Conservation (phyloP, 2,113 vertebrate genomes). For the Lipotes vexillifer region DNA sequence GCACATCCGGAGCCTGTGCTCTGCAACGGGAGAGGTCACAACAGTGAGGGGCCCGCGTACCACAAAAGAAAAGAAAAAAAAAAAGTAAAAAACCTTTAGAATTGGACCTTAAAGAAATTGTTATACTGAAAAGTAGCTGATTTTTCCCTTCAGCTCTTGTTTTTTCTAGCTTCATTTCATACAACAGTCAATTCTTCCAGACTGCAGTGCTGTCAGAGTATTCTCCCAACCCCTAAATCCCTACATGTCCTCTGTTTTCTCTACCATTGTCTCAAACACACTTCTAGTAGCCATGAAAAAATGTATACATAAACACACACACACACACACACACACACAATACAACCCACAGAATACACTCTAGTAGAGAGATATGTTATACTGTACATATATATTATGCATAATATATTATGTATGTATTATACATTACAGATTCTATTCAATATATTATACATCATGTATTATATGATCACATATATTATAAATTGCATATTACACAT, state of each 20-base stretch:
- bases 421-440: not conserved
- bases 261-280: not conserved
- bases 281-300: not conserved
- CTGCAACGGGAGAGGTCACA: too few species aligned
- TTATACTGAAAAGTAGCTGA: not conserved
- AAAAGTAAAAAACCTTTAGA: not conserved
- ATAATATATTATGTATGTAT: not conserved
- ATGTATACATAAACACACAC: not conserved
- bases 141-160: not conserved
- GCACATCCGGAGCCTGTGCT: too few species aligned
- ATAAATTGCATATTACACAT: not conserved
- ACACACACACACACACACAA: not conserved
- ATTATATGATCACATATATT: not conserved
- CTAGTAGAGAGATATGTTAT: not conserved
- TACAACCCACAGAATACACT: not conserved
- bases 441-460: not conserved
- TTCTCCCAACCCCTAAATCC: not conserved
- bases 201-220: not conserved
- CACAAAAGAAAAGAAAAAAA: fast-evolving
- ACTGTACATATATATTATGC: not conserved
- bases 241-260: not conserved
- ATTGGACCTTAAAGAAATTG: not conserved
- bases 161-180: not conserved
- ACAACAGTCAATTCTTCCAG: not conserved
- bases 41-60: too few species aligned